Evolutionary conservation across 2,113 vertebrate genomes (phyloP), one percentile per base, ranked within the genome.

Genomic region (Macheiramphus alcinus): DNA sequence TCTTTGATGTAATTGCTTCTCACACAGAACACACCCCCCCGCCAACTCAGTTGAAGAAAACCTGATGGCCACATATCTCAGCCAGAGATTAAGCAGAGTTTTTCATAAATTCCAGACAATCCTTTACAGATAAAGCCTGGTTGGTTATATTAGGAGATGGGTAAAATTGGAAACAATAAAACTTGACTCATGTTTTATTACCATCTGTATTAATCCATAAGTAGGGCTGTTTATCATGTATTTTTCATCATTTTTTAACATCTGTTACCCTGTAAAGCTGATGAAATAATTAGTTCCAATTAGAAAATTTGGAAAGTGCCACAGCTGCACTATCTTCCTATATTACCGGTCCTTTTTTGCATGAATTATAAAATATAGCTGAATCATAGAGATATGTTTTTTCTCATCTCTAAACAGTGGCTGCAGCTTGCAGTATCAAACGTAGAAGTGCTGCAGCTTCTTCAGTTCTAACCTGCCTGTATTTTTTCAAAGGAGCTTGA

Each of bases 141-240:
- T 38, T 75, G 42, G 78, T 91, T 94, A 42, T 55, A 81, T 23
- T 32, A 93, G 63, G 72, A 80, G 81, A 93, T 45, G 76, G 36
- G 72, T 72, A 74, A 84, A 92, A 93, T 58, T 93, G 66, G 83
- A 96, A 91, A 87, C 84, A 94, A 82, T 96, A 96, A 94, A 97
- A 93, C 75, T 86, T 72, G n/a, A 72, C 80, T 75, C 32, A 11
- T 63, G 53, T 94, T 96, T 96, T 94, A 93, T 87, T 89, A 61
- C 84, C 7, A 5, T 74, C 48, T 26, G 10, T 48, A 58, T 78
- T 84, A 74, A 92, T 59, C 38, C 1, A 0, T 47, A 83, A 72
- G 32, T 53, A 50, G 55, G 45, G 42, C 43, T 75, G 11, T 62
- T 95, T 80, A 66, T 36, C 8, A 82, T 27, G 17, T 72, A 72